Base-by-base conservation (phyloP, 2,113 vertebrate species). In the Hydrolagus affinis region DNA sequence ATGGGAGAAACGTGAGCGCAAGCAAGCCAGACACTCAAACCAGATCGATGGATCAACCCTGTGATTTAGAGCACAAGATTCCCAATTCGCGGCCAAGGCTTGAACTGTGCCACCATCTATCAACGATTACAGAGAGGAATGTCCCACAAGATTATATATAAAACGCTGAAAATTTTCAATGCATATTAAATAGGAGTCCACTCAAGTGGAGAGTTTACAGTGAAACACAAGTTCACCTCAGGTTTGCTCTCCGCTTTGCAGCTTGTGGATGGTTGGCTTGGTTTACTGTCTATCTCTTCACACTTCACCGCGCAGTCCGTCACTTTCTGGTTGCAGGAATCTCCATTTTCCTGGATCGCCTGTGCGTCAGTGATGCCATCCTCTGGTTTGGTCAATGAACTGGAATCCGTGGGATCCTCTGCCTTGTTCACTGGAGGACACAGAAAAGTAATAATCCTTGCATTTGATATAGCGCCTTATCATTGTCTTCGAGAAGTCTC, bases 241-340 rank as follows among this genome's bases (percentile, higher is more conserved):
- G 86, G 83, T 87, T 25, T 75, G 28, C 89, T 87, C 66, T 92
- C 89, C 85, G 88, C 88, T 0, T 89, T 89, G 71, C 90, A 90
- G 87, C 94, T 95, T 85, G 93, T 90, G 73, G 94, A 95, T 0
- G 95, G 93, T 7, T 93, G 90, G 0, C 85, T 92, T 1, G 70
- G 86, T 77, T 88, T 83, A 62, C 91, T 14, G 94, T 92, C 0
- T 4, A 28, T 9, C 88, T 70, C 14, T 77, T 89, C 69, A 64
- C 74, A 74, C 71, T 83, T 83, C 11, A 15, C 25, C 15, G 57
- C 75, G 23, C 11, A 25, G 60, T 21, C 57, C 23, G 9, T 23
- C 30, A 62, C 10, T 19, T 66, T 83, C 15, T 83, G 78, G 25
- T 68, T 83, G 21, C 32, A 28, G 8, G 62, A 19, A 32, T 83